phyloP scores from a whole-genome alignment of 2,888 invertebrate genomes.

The Carcina quercana region DNA sequence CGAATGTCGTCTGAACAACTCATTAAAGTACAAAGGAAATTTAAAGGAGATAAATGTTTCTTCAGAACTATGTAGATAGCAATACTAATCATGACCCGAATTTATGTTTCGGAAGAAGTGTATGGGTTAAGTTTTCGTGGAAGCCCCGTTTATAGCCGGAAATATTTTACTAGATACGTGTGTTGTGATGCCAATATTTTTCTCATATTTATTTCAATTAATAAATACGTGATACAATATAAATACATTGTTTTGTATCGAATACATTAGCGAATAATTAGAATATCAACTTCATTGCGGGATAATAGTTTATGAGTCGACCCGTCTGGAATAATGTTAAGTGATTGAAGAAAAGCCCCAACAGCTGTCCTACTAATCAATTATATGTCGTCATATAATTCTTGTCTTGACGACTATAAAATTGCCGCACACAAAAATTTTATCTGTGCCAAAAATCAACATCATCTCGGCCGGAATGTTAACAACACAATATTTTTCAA shows the following conservation, averaged over 20 bases:
- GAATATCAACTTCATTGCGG: neutral
- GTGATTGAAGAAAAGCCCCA: constrained; percentile 37
- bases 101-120: constrained; percentile 53
- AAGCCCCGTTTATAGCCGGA: constrained; percentile 22
- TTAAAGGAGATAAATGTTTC: too few relatives aligned
- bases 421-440: constrained; percentile 55
- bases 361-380: constrained; percentile 65
- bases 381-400: constrained; percentile 56
- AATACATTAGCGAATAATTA: too few relatives aligned
- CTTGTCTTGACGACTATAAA: constrained; percentile 59
- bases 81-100: constrained; percentile 36
- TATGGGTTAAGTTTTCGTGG: constrained; percentile 43
- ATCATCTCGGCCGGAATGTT: constrained; percentile 59
- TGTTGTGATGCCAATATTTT: constrained; percentile 4
- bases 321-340: constrained; percentile 40
- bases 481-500: constrained; percentile 67
- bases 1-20: too few relatives aligned
- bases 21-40: too few relatives aligned
- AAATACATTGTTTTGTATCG: neutral
- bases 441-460: constrained; percentile 63
- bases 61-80: constrained; percentile 19
- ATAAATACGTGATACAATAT: neutral
- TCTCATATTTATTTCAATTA: neutral
- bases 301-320: constrained; percentile 2
- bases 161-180: constrained; percentile 19